Conservation (phyloP, 2,888 invertebrate species). For the Tryphoninae sp. region DNA sequence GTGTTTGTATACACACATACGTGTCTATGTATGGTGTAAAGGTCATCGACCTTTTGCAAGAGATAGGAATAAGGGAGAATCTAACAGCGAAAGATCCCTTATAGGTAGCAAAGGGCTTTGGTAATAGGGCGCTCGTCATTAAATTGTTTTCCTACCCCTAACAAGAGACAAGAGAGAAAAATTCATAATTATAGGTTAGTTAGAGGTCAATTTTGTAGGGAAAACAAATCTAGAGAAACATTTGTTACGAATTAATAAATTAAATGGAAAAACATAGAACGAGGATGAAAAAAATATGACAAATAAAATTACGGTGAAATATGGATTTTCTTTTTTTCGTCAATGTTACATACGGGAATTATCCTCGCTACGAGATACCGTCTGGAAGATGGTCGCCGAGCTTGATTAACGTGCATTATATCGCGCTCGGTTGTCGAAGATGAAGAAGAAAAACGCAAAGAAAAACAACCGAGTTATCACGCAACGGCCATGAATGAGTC, state of each 20-base stretch:
- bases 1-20: background rate
- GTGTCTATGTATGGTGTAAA: background rate
- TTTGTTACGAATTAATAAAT: background rate
- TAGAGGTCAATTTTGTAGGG: background rate
- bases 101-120: background rate
- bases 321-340: background rate
- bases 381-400: constrained; percentile 1
- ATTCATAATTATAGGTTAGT: background rate
- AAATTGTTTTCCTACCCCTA: background rate
- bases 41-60: constrained; percentile 25
- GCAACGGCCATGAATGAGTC: constrained; percentile 6
- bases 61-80: background rate
- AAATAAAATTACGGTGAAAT: background rate
- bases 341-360: background rate
- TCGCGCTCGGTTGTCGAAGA: background rate
- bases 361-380: background rate
- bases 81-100: background rate
- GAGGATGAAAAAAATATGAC: background rate
- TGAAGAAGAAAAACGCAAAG: constrained; percentile 10
- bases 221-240: background rate
- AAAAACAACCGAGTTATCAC: background rate
- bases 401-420: constrained; percentile 48
- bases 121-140: background rate
- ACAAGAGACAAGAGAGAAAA: background rate
- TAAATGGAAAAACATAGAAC: background rate